phyloP scores from a whole-genome alignment of 2,113 vertebrate genomes.

The Origma solitaria region DNA sequence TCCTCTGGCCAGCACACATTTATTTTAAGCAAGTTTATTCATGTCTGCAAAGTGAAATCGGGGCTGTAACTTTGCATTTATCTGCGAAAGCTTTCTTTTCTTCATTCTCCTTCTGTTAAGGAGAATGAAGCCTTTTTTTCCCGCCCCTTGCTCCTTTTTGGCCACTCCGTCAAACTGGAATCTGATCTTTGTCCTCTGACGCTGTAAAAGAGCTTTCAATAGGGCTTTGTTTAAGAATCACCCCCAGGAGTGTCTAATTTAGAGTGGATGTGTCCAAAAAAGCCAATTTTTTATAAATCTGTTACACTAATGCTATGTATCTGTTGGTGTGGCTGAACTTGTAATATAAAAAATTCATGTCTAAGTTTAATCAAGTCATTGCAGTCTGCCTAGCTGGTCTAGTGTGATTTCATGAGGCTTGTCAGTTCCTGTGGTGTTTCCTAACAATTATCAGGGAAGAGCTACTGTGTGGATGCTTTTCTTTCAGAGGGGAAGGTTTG shows the following conservation, averaged over 20 bases:
- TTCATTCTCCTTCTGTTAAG: background rate
- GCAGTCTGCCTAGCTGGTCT: background rate
- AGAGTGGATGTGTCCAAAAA: background rate
- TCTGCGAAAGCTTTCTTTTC: background rate
- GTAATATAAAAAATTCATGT: background rate
- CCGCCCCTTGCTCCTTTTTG: background rate
- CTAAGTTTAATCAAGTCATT: background rate
- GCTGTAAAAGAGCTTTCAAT: background rate
- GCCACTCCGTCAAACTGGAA: background rate
- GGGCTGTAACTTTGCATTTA: background rate
- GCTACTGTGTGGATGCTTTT: background rate
- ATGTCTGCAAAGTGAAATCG: background rate
- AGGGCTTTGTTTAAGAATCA: background rate
- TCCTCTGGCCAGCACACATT: background rate
- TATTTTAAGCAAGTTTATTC: background rate
- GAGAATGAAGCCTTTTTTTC: too few species aligned
- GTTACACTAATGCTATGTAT: background rate
- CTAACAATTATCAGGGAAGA: background rate
- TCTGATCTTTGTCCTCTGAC: background rate
- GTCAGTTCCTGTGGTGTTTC: background rate
- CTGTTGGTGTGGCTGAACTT: background rate
- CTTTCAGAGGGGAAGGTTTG: background rate
- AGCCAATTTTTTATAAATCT: background rate
- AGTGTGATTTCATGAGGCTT: background rate
- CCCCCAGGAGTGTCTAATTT: background rate